These are phyloP conservation scores for Oxyteleia sp. DNA, from an alignment of 2,888 invertebrate species.

Conservation along the genomic window DNA sequence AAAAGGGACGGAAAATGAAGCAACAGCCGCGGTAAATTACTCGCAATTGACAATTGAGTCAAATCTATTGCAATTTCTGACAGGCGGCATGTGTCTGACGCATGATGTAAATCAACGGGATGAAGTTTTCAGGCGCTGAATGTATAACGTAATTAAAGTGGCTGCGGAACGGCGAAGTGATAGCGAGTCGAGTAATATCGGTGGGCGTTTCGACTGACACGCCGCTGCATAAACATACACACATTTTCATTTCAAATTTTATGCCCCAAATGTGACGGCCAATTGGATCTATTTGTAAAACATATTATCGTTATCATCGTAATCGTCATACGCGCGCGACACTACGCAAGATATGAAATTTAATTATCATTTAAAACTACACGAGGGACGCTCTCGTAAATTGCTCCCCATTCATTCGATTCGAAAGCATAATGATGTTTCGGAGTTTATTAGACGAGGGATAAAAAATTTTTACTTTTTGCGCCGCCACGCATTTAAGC, in stretches of 20 bases:
- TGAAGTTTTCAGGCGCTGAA: conserved; percentile 52
- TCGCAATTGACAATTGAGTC: conserved; percentile 33
- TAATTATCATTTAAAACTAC: conserved; percentile 31
- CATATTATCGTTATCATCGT: conserved; percentile 22
- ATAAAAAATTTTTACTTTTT: too few species aligned
- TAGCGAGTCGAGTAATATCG: conserved; percentile 52
- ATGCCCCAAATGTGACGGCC: conserved; percentile 10
- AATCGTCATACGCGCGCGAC: conserved; percentile 5
- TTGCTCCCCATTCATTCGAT: conserved; percentile 22
- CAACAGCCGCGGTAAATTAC: conserved; percentile 8
- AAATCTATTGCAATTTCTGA: conserved; percentile 47
- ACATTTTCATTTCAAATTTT: conserved; percentile 51
- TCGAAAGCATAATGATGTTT: conserved; percentile 1
- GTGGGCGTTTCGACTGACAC: conserved; percentile 40
- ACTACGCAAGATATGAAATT: conserved; percentile 18
- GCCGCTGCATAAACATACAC: conserved; percentile 21
- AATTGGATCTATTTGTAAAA: conserved; percentile 33
- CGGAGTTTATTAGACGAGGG: neutral
- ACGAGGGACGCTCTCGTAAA: conserved; percentile 3
- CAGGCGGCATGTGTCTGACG: conserved; percentile 33
- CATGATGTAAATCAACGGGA: conserved; percentile 48
- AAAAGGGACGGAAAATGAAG: conserved; percentile 5
- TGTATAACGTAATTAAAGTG: conserved; percentile 46
- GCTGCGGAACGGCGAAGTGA: conserved; percentile 23
- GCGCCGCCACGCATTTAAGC: too few species aligned